A percentile compares a stretch with the other conserved stretches of the same genome.
phyloP scores from a whole-genome alignment of 1,140 invertebrate genomes.

The Heliconius himera region DNA sequence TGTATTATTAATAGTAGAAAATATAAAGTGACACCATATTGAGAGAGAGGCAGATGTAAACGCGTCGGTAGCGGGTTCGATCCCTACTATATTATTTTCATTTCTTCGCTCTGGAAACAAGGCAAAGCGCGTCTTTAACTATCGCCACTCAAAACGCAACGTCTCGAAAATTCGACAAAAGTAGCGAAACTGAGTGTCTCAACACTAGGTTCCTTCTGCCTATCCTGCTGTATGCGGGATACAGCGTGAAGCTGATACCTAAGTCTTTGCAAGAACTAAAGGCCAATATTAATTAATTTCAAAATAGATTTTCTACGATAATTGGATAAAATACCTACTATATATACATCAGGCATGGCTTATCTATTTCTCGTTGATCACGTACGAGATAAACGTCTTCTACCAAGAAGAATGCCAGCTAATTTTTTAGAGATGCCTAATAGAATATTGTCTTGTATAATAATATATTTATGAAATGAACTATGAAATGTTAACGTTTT shows the following conservation, averaged over 20 bases:
- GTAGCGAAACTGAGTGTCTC: too few relatives aligned
- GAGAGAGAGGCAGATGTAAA: too few relatives aligned
- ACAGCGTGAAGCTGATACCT: too few relatives aligned
- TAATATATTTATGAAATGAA: background rate
- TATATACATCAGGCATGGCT: constrained; percentile 16
- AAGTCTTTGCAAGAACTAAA: background rate
- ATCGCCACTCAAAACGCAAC: too few relatives aligned
- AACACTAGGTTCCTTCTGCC: too few relatives aligned
- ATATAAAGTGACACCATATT: background rate
- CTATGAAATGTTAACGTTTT: background rate
- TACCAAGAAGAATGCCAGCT: background rate
- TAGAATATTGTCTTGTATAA: background rate
- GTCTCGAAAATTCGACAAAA: too few relatives aligned
- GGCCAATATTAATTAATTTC: constrained; percentile 11
- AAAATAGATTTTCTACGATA: background rate
- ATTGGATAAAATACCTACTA: constrained; percentile 17
- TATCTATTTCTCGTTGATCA: constrained; percentile 23
- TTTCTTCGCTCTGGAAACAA: too few relatives aligned
- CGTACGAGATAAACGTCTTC: constrained; percentile 15
- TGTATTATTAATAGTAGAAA: background rate
- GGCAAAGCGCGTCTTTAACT: too few relatives aligned
- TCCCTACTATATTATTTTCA: too few relatives aligned
- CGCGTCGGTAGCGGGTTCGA: too few relatives aligned
- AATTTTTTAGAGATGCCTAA: background rate
- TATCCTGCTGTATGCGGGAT: too few relatives aligned